Percentiles rank a stretch among this genome's conserved stretches.
Conservation (phyloP, 1,140 invertebrate genomes). For the Euglossa dilemma region DNA sequence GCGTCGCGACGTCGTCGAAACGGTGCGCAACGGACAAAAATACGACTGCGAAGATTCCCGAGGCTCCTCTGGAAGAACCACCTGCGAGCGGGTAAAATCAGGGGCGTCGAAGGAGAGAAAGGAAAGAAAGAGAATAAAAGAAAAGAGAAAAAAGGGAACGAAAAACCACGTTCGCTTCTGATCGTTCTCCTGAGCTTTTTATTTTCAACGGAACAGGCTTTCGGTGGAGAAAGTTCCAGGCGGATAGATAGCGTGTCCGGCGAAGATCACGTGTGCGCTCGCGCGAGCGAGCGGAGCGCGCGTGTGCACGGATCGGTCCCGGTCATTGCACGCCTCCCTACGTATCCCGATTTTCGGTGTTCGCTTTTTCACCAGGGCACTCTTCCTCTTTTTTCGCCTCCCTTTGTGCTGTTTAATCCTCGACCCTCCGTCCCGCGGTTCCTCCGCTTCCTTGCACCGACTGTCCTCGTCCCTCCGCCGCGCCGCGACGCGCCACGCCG, state of each 20-base stretch:
- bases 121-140: neutral
- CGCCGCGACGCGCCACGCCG: constrained; percentile 21
- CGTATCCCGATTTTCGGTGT: constrained; percentile 69
- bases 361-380: constrained; percentile 19
- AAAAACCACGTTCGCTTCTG: neutral
- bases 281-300: neutral
- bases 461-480: constrained; percentile 29
- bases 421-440: constrained; percentile 49
- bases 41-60: neutral
- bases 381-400: constrained; percentile 56
- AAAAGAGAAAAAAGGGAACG: neutral
- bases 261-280: constrained; percentile 59
- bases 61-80: neutral
- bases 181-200: neutral
- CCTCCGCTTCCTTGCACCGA: constrained; percentile 27
- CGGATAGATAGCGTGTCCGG: neutral
- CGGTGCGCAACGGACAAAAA: neutral
- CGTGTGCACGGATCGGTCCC: constrained; percentile 57
- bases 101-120: neutral
- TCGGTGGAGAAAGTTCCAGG: constrained; percentile 23
- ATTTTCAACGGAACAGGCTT: constrained; percentile 23
- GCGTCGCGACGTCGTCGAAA: too few relatives aligned
- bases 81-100: neutral
- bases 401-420: constrained; percentile 73
- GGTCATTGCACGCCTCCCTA: constrained; percentile 77